Percentiles rank a stretch among this genome's conserved stretches.
phyloP scores from a whole-genome alignment of 2,113 vertebrate genomes.

The Antigone vipio region DNA sequence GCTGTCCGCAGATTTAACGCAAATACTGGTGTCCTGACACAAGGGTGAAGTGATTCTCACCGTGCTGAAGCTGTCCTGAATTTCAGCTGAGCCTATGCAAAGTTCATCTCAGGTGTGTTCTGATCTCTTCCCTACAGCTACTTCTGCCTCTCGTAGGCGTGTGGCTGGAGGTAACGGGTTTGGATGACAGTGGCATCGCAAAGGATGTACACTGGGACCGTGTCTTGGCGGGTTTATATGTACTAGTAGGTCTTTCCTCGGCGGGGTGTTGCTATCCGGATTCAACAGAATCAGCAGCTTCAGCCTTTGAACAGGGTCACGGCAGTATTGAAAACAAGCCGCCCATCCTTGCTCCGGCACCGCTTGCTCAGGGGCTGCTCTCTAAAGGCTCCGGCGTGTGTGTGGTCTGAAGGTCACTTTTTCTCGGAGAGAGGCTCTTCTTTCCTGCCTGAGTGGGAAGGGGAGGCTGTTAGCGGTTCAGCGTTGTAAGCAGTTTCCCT shows the following conservation, averaged over 20 bases:
- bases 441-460: slow-evolving; percentile 28
- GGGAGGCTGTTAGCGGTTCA: slow-evolving; percentile 25
- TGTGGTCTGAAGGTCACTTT: slow-evolving; percentile 61
- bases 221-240: background rate
- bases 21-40: background rate
- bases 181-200: background rate
- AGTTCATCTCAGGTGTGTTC: background rate
- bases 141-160: background rate
- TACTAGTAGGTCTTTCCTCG: background rate
- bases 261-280: background rate
- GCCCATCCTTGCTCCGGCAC: background rate
- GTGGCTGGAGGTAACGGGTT: background rate
- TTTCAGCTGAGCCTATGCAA: background rate
- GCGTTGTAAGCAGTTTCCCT: slow-evolving; percentile 52
- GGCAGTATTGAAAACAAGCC: background rate
- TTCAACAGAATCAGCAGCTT: background rate
- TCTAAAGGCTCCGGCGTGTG: background rate
- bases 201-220: background rate
- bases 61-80: background rate
- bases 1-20: background rate
- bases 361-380: background rate
- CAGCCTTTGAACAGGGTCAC: background rate
- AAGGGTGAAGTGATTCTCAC: background rate
- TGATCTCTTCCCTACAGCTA: background rate
- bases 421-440: background rate